phyloP scores from a whole-genome alignment of 2,797 vertebrate genomes.

The Hypotaenidia okinawae region DNA sequence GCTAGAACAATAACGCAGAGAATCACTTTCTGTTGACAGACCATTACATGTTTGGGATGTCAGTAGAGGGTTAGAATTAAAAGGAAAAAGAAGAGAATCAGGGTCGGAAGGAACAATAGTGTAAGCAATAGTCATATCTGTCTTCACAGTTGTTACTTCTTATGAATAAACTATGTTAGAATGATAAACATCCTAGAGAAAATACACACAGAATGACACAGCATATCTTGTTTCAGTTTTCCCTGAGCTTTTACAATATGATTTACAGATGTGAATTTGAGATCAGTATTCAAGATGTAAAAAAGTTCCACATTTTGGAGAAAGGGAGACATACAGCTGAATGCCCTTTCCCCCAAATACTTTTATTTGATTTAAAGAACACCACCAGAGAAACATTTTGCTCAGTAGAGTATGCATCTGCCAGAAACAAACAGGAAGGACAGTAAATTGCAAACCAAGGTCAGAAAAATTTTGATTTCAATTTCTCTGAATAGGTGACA shows the following conservation, averaged over 20 bases:
- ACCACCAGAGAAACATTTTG: background rate
- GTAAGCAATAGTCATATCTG: background rate
- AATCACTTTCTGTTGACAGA: background rate
- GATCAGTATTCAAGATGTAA: background rate
- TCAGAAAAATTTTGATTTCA: constrained; percentile 4
- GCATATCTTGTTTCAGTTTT: background rate
- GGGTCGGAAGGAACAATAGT: background rate
- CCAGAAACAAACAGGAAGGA: background rate
- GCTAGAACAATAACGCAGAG: background rate
- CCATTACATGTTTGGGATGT: background rate
- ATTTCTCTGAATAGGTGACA: constrained; percentile 30
- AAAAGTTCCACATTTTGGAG: background rate
- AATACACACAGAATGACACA: background rate
- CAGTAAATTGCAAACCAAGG: constrained; percentile 18
- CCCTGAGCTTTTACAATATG: background rate
- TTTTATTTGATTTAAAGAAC: constrained; percentile 21
- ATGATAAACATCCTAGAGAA: background rate
- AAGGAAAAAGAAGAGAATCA: background rate
- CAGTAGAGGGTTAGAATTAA: background rate
- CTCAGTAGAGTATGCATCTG: background rate
- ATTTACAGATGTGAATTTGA: background rate
- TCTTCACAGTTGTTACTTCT: background rate
- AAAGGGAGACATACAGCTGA: background rate
- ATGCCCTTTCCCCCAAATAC: background rate
- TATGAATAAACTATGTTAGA: background rate